Percentiles rank a stretch among this genome's conserved stretches.
These are phyloP conservation scores for Falcunculus frontatus DNA, from an alignment of 2,113 vertebrate genomes.

Conservation along the genomic window DNA sequence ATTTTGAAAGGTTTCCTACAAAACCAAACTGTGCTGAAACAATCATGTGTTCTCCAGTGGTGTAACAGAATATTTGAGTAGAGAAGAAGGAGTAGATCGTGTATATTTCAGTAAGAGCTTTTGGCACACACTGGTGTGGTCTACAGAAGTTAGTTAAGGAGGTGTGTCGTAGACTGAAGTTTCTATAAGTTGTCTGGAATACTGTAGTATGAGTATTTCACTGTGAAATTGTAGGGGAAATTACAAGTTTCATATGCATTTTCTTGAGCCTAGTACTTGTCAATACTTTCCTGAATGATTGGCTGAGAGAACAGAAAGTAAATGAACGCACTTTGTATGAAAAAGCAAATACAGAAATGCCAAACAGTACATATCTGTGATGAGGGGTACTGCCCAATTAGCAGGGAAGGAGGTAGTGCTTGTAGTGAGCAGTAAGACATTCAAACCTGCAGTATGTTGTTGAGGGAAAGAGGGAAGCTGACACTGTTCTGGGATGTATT, in stretches of 20 bases:
- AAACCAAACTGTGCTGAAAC: background rate
- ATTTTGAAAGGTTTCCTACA: background rate
- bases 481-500: background rate
- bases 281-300: background rate
- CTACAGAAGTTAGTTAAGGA: background rate
- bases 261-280: background rate
- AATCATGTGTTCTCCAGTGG: background rate
- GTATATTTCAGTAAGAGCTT: background rate
- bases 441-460: background rate
- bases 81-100: background rate
- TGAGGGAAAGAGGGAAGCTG: background rate
- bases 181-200: background rate
- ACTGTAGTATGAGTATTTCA: background rate
- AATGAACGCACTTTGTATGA: background rate
- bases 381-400: background rate
- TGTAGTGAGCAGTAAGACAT: background rate
- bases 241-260: background rate
- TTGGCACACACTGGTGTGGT: background rate
- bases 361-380: background rate
- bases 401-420: background rate
- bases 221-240: background rate
- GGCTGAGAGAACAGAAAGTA: background rate
- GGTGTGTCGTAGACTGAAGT: background rate
- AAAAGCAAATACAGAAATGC: background rate
- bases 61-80: background rate